Evolutionary conservation across 2,888 invertebrate species (phyloP).

Genomic region (Drosophila gaucha): DNA sequence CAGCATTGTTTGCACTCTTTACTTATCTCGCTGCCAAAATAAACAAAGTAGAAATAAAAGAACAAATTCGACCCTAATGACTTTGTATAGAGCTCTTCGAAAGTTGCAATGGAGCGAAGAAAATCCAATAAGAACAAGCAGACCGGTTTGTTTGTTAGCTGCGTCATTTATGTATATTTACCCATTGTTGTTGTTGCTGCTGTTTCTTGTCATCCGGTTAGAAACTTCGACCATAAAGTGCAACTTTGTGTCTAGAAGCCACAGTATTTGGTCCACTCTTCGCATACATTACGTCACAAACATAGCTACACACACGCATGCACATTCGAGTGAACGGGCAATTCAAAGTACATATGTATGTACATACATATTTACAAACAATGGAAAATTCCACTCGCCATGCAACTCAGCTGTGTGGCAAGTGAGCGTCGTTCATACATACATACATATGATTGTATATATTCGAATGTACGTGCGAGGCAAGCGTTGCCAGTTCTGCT

Average conservation of each 20-base stretch:
- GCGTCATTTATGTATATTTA: conserved; percentile 22
- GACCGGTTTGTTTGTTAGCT: conserved; percentile 38
- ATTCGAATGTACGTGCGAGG: neutral
- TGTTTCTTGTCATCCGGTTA: conserved; percentile 15
- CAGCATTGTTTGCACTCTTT: conserved; percentile 41
- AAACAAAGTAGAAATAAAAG: conserved; percentile 26
- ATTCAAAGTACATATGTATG: too few relatives aligned
- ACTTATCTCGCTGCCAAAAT: conserved; percentile 51
- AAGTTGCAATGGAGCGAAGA: conserved; percentile 9
- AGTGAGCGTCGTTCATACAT: conserved; percentile 1
- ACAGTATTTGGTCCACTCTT: conserved; percentile 14
- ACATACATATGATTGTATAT: neutral
- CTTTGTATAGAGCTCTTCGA: conserved; percentile 17
- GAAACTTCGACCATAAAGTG: neutral
- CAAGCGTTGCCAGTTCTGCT: conserved; percentile 19
- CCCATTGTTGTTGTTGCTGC: conserved; percentile 4
- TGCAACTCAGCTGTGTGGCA: conserved; percentile 60
- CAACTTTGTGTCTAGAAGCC: neutral
- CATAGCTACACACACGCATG: conserved; percentile 1
- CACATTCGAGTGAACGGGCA: conserved; percentile 1
- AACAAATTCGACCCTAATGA: conserved; percentile 25
- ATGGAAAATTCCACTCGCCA: conserved; percentile 72
- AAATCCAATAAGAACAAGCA: conserved; percentile 9
- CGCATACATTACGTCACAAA: conserved; percentile 50
- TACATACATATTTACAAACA: conserved; percentile 57